Conservation (phyloP, 2,113 vertebrate species). For the Eolophus roseicapilla region DNA sequence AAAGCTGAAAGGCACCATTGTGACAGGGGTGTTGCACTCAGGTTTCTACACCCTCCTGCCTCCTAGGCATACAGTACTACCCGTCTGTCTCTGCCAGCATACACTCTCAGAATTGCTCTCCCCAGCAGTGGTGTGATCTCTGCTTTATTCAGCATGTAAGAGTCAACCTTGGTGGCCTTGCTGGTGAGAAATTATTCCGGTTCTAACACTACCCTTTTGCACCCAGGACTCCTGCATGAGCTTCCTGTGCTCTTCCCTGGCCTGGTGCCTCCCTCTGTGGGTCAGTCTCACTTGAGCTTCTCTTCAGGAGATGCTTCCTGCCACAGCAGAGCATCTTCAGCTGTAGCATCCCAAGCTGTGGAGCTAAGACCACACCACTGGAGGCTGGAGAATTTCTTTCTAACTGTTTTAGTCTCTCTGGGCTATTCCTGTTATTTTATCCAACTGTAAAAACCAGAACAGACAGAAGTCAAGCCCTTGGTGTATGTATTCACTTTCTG, state of each 20-base stretch:
- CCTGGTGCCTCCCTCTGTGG: not conserved
- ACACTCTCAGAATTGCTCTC: not conserved
- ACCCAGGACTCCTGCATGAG: not conserved
- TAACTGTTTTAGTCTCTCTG: not conserved
- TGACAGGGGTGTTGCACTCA: not conserved
- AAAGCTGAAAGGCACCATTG: not conserved
- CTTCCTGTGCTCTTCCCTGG: not conserved
- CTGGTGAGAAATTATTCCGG: not conserved
- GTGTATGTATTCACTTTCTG: not conserved
- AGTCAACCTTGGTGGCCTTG: not conserved
- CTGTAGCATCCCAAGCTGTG: not conserved
- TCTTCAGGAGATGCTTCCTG: not conserved
- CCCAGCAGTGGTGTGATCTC: not conserved
- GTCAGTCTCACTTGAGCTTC: not conserved
- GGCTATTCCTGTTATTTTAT: not conserved
- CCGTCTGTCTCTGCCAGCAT: rapidly evolving
- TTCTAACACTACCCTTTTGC: not conserved
- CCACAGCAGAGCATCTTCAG: not conserved
- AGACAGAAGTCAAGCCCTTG: not conserved
- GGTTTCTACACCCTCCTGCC: not conserved
- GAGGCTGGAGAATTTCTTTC: not conserved
- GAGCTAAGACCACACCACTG: not conserved
- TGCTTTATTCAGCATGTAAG: not conserved
- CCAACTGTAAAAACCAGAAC: not conserved
- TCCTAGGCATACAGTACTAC: not conserved